Evolutionary conservation across 2,888 invertebrate species (phyloP).

Genomic region (Thymelicus sylvestris): DNA sequence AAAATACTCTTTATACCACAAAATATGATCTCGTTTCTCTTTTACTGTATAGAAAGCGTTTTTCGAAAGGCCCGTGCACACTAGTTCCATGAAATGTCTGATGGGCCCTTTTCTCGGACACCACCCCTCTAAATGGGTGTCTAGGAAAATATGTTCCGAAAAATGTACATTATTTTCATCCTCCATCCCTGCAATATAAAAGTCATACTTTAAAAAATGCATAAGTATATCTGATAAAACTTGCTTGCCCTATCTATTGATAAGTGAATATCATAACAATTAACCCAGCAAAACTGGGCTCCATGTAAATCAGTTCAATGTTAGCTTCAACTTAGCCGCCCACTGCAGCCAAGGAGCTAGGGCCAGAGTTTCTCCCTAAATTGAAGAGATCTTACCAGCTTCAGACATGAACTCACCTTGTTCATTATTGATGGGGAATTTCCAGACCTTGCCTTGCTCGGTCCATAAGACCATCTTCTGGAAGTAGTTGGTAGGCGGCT

Average conservation of each 20-base stretch:
- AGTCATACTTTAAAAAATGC: no score
- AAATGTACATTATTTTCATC: constrained; percentile 91
- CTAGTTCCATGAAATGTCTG: constrained; percentile 98
- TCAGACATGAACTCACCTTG: constrained; percentile 86
- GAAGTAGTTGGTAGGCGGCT: constrained; percentile 94
- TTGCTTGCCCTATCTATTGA: no score
- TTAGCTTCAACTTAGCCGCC: no score
- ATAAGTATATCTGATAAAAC: no score
- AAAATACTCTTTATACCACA: constrained; percentile 97
- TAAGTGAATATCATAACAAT: no score
- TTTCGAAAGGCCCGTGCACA: constrained; percentile 96
- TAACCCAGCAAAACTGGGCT: no score
- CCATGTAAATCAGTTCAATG: no score
- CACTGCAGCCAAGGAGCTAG: no score
- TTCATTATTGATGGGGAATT: constrained; percentile 98
- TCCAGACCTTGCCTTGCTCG: constrained; percentile 97
- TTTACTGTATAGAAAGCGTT: constrained; percentile 95
- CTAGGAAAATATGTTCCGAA: constrained; percentile 97
- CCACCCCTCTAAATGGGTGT: constrained; percentile 93
- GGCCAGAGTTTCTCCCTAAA: no score
- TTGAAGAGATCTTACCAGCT: no score
- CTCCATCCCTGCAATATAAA: constrained; percentile 80
- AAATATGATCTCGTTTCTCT: constrained; percentile 94
- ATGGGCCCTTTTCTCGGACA: constrained; percentile 96
- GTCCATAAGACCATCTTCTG: constrained; percentile 98